Evolutionary conservation across 2,797 vertebrate genomes (phyloP).

Genomic region (Protosalanx chinensis): DNA sequence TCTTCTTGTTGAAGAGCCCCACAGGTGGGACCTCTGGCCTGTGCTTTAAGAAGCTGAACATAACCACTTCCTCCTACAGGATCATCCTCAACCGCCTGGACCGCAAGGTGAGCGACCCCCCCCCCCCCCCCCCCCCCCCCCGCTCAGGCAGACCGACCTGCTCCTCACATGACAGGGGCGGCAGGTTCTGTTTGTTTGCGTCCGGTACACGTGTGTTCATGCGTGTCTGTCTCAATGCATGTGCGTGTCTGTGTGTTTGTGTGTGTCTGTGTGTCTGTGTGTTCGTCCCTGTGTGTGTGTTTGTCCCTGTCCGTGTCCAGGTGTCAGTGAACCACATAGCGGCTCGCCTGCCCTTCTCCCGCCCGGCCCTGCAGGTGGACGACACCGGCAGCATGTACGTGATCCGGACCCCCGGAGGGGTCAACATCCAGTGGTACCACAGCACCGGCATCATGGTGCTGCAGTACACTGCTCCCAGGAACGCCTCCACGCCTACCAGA

Average conservation of each 20-base stretch:
- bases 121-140: neutral
- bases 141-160: neutral
- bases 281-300: neutral
- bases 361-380: conserved; percentile 82
- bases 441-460: conserved; percentile 94
- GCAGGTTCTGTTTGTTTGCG: neutral
- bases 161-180: no score
- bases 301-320: conserved; percentile 63
- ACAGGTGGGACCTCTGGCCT: conserved; percentile 87
- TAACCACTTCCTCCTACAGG: conserved; percentile 80
- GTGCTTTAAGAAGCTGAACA: conserved; percentile 95
- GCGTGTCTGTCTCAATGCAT: neutral
- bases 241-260: neutral
- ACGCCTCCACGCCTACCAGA: conserved; percentile 79
- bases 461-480: conserved; percentile 79
- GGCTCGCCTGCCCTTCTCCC: conserved; percentile 84
- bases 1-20: conserved; percentile 72
- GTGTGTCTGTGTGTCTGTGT: neutral
- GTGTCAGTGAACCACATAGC: conserved; percentile 86
- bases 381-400: conserved; percentile 96
- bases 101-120: conserved; percentile 78
- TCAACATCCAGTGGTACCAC: conserved; percentile 95
- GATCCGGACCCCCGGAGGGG: conserved; percentile 85
- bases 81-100: conserved; percentile 87
- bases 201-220: neutral